Percentiles rank a stretch among this genome's conserved stretches.
Conservation (phyloP, 1,140 invertebrate species). For the Drosophila tsacasi region DNA sequence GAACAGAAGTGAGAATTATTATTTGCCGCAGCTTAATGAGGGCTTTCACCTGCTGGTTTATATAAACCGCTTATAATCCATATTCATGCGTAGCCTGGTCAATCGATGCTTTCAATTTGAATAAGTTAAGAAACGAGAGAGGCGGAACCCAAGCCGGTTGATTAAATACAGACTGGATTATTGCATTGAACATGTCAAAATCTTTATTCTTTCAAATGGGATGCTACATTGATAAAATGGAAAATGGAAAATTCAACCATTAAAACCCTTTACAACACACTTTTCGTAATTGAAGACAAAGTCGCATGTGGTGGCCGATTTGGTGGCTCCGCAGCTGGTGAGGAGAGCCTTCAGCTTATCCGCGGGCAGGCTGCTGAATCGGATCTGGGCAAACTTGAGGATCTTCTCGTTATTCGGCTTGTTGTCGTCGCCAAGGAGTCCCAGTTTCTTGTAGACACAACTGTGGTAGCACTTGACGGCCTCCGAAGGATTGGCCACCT, state of each 20-base stretch:
- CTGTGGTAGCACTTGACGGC: conserved; percentile 64
- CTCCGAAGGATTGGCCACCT: conserved; percentile 53
- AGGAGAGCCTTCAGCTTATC: conserved; percentile 58
- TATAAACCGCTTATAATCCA: no score
- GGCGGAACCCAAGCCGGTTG: no score
- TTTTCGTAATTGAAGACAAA: conserved; percentile 50
- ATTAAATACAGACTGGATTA: no score
- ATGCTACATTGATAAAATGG: background rate
- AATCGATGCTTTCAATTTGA: no score
- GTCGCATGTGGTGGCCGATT: conserved; percentile 36
- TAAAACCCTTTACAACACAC: conserved; percentile 58
- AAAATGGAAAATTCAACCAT: background rate
- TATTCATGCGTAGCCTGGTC: no score
- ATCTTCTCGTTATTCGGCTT: conserved; percentile 51
- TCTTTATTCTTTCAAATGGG: conserved; percentile 54
- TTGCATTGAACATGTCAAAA: background rate
- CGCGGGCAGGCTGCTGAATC: conserved; percentile 28
- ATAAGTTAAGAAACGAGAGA: no score
- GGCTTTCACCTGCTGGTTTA: no score
- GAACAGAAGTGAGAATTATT: no score
- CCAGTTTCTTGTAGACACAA: conserved; percentile 70
- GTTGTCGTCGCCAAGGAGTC: conserved; percentile 42
- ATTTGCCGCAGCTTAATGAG: no score
- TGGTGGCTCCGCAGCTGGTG: conserved; percentile 26
- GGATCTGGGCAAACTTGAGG: conserved; percentile 43